Percentiles rank a stretch among this genome's conserved stretches.
Evolutionary conservation across 1,140 invertebrate genomes (phyloP).

Genomic region (Neuroterus valhalla): DNA sequence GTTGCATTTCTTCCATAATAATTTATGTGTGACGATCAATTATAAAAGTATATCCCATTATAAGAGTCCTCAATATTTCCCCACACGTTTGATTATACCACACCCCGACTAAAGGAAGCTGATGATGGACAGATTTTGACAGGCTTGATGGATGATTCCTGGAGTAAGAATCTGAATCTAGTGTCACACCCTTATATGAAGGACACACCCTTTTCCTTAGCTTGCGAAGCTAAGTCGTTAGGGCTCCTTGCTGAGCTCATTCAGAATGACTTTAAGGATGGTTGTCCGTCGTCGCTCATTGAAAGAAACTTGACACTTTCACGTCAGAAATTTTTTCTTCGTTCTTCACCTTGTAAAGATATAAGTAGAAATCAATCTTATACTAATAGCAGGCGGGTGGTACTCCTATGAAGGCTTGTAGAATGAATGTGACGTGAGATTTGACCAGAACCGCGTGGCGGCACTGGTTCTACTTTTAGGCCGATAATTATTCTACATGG

Average conservation of each 20-base stretch:
- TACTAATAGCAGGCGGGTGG: too few species aligned
- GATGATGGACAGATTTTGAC: conserved; percentile 9
- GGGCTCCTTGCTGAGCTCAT: conserved; percentile 7
- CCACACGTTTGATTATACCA: background rate
- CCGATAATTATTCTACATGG: too few species aligned
- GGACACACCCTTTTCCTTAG: background rate
- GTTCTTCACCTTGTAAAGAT: background rate
- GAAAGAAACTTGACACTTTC: background rate
- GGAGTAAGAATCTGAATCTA: background rate
- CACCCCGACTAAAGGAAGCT: background rate
- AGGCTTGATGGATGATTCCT: background rate
- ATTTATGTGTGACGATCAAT: too few species aligned
- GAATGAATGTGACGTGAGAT: too few species aligned
- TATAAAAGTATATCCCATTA: too few species aligned
- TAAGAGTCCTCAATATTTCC: background rate
- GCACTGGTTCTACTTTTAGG: too few species aligned
- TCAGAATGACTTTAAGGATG: conserved; percentile 12
- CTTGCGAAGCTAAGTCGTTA: background rate
- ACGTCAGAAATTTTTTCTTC: background rate
- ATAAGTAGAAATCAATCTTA: background rate
- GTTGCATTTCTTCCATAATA: too few species aligned
- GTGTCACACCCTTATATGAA: conserved; percentile 1
- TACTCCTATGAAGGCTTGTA: too few species aligned
- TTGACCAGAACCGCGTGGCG: too few species aligned
- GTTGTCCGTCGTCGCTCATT: conserved; percentile 13